Conservation (phyloP, 2,888 invertebrate genomes). For the Mimumesa dahlbomi region DNA sequence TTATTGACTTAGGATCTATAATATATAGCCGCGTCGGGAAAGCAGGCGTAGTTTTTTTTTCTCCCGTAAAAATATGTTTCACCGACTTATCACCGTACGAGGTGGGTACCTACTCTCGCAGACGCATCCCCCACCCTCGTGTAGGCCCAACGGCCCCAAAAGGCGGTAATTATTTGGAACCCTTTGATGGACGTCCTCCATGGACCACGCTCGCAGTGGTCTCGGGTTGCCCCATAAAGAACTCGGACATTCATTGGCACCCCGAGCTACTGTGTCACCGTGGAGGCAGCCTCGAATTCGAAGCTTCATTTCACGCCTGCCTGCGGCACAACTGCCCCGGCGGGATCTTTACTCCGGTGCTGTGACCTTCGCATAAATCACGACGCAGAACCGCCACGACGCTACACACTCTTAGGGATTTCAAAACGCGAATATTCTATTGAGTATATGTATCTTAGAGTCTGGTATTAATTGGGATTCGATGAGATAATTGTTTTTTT, state of each 20-base stretch:
- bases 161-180: slow-evolving; percentile 75
- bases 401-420: too few relatives aligned
- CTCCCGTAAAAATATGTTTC: slow-evolving; percentile 39
- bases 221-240: slow-evolving; percentile 76
- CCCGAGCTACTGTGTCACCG: slow-evolving; percentile 67
- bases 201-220: slow-evolving; percentile 56
- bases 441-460: too few relatives aligned
- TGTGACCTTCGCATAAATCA: slow-evolving; percentile 50
- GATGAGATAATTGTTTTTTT: too few relatives aligned
- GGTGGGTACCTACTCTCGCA: slow-evolving; percentile 33
- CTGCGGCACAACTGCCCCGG: slow-evolving; percentile 53
- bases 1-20: slow-evolving; percentile 58
- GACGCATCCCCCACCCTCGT: slow-evolving; percentile 26
- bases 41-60: slow-evolving; percentile 19
- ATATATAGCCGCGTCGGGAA: slow-evolving; percentile 37
- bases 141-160: background rate
- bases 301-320: slow-evolving; percentile 76
- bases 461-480: too few relatives aligned
- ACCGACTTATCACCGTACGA: slow-evolving; percentile 55
- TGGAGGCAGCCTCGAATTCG: slow-evolving; percentile 62
- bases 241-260: slow-evolving; percentile 63
- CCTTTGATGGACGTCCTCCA: slow-evolving; percentile 77
- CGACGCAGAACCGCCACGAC: too few relatives aligned
- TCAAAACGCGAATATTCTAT: too few relatives aligned
- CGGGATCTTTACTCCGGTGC: slow-evolving; percentile 49